Conservation (phyloP, 1,140 invertebrate genomes). For the Solenopsis fugax region DNA sequence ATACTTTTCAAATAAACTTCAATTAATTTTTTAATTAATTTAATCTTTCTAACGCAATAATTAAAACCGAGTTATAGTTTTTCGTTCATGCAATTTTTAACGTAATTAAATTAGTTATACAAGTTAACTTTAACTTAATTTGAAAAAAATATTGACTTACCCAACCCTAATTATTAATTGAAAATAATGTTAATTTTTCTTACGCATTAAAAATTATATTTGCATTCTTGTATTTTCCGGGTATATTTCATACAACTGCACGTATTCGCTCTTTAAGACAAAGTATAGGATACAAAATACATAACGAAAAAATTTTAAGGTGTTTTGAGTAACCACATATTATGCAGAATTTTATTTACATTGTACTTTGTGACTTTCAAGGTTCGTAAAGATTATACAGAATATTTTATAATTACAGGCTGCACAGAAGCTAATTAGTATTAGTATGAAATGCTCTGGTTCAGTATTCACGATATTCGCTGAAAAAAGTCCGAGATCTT, state of each 20-base stretch:
- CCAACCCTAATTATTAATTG: background rate
- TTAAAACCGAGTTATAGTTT: no score
- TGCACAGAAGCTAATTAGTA: background rate
- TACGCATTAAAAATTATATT: background rate
- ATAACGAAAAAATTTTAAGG: constrained; percentile 1
- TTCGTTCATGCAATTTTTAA: no score
- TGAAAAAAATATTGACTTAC: no score
- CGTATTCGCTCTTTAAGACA: background rate
- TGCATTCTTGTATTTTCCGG: background rate
- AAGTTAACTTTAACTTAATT: no score
- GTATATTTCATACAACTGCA: constrained; percentile 13
- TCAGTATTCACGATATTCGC: constrained; percentile 60
- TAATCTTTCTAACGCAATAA: no score
- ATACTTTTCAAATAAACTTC: no score
- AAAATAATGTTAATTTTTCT: background rate
- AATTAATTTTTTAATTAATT: no score
- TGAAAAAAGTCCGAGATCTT: constrained; percentile 80
- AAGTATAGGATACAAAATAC: background rate
- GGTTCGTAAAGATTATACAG: background rate
- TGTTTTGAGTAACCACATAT: background rate
- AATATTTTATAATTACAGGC: constrained; percentile 63
- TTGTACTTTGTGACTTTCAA: background rate
- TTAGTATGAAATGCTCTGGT: constrained; percentile 4
- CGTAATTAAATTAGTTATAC: no score
- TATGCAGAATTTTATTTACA: constrained; percentile 49